These are phyloP conservation scores for Buathra laborator DNA, from an alignment of 2,888 invertebrate species.

Conservation along the genomic window DNA sequence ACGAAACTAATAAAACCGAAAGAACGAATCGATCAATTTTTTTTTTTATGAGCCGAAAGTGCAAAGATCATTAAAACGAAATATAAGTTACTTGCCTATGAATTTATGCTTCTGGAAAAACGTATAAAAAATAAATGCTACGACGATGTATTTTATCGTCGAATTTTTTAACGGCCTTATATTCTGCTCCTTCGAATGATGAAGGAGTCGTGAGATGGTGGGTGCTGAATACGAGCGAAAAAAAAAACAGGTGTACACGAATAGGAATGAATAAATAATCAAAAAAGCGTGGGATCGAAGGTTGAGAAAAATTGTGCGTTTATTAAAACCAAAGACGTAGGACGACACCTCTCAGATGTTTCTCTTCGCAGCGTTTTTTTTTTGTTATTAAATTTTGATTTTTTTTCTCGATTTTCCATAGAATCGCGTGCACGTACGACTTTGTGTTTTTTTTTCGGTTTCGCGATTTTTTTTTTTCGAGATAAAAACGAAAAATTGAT, in stretches of 20 bases:
- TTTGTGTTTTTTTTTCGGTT: not conserved
- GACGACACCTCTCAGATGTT: conserved; percentile 71
- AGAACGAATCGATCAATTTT: not conserved
- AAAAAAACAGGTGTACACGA: conserved; percentile 25
- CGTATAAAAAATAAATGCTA: no score
- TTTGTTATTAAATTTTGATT: conserved; percentile 23
- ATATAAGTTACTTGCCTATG: no score
- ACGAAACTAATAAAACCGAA: not conserved
- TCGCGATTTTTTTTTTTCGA: not conserved
- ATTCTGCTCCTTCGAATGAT: not conserved
- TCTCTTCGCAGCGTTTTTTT: conserved; percentile 30
- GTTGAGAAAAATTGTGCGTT: conserved; percentile 85
- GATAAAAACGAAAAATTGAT: not conserved
- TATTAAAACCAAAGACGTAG: conserved; percentile 82
- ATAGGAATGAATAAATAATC: conserved; percentile 61
- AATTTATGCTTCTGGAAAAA: no score
- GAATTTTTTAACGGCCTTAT: no score
- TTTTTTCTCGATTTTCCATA: conserved; percentile 12
- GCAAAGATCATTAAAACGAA: no score
- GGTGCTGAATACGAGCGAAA: not conserved
- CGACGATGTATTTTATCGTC: no score
- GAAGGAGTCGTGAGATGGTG: not conserved
- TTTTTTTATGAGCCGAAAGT: not conserved
- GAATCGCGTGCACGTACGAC: not conserved
- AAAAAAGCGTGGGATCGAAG: conserved; percentile 79